Percentiles rank a stretch among this genome's conserved stretches.
Conservation (phyloP, 2,888 invertebrate genomes). For the Glyphotaelius pellucidus region DNA sequence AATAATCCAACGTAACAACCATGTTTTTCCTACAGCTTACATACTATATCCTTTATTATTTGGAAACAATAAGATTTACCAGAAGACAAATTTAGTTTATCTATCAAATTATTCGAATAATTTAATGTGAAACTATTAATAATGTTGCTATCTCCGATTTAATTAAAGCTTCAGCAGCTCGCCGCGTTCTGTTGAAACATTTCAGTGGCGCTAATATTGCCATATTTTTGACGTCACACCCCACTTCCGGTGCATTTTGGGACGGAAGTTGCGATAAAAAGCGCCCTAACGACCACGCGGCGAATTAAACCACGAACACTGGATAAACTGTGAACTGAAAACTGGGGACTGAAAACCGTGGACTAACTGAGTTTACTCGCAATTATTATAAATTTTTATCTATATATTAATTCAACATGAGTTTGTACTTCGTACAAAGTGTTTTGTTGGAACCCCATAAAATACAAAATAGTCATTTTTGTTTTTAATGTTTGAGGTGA, state of each 20-base stretch:
- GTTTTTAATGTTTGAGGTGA: too few species aligned
- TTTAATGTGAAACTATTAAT: background rate
- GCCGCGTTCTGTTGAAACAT: background rate
- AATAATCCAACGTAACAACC: too few species aligned
- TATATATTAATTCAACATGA: background rate
- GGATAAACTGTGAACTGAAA: background rate
- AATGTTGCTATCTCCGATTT: background rate
- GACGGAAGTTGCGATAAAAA: slow-evolving; percentile 32
- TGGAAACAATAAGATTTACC: background rate
- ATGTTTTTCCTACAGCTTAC: too few species aligned
- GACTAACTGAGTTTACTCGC: background rate
- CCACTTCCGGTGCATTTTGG: slow-evolving; percentile 31
- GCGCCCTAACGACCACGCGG: slow-evolving; percentile 11
- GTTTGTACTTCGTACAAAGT: background rate
- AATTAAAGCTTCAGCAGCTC: background rate
- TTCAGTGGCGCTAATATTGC: background rate
- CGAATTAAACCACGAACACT: background rate
- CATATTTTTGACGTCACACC: slow-evolving; percentile 32
- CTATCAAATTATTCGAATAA: background rate
- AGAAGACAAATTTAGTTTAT: background rate
- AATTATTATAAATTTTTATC: background rate
- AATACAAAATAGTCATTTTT: too few species aligned
- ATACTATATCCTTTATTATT: background rate
- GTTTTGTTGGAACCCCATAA: background rate
- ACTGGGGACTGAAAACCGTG: background rate